Evolutionary conservation across 2,113 vertebrate genomes (phyloP).

Genomic region (Equus quagga): DNA sequence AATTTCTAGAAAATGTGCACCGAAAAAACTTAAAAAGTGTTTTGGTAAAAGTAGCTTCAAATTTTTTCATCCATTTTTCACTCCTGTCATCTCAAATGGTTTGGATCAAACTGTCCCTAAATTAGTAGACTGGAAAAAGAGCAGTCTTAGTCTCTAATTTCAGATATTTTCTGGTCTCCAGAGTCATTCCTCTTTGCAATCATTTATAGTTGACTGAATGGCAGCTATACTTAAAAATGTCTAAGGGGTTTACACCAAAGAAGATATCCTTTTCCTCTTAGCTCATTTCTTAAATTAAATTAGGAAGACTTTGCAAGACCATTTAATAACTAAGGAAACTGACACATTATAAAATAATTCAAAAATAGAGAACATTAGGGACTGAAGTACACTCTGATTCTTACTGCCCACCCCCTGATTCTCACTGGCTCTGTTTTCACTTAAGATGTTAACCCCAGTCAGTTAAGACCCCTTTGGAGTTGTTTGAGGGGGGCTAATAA

Average conservation of each 20-base stretch:
- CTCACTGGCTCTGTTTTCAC: neutral
- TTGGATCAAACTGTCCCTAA: conserved; percentile 68
- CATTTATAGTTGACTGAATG: conserved; percentile 35
- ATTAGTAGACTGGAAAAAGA: conserved; percentile 66
- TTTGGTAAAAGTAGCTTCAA: conserved; percentile 66
- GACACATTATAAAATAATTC: conserved; percentile 29
- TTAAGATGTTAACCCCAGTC: neutral
- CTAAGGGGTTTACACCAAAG: neutral
- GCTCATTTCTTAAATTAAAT: conserved; percentile 34
- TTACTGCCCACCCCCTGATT: neutral
- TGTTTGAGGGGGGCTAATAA: neutral
- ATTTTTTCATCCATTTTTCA: conserved; percentile 58
- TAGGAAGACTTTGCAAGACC: neutral
- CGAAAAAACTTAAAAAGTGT: conserved; percentile 64
- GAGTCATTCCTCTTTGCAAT: conserved; percentile 11
- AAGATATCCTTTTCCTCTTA: neutral
- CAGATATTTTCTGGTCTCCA: conserved; percentile 39
- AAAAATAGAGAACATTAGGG: neutral
- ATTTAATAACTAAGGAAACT: conserved; percentile 14
- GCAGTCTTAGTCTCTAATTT: conserved; percentile 57
- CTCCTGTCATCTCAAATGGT: conserved; percentile 55
- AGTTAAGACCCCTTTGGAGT: neutral
- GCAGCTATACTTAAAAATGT: conserved; percentile 49
- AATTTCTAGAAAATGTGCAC: conserved; percentile 66
- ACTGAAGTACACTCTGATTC: neutral